These are phyloP conservation scores for Rhombomys opimus DNA, from an alignment of 2,113 vertebrate species.

Conservation along the genomic window DNA sequence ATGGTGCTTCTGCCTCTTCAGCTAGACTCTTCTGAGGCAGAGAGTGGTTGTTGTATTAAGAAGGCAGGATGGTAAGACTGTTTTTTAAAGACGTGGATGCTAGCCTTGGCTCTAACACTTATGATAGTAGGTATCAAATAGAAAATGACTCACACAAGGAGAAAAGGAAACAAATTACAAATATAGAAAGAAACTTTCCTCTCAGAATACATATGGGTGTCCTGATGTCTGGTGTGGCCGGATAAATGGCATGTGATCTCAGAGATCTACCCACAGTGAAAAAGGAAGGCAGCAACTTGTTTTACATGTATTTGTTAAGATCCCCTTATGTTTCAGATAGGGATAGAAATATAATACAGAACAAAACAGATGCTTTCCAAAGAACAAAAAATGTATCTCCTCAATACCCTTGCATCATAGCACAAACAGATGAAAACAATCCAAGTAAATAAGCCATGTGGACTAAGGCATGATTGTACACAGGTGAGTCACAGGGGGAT, in stretches of 20 bases:
- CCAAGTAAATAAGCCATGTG: neutral
- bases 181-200: neutral
- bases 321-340: neutral
- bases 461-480: neutral
- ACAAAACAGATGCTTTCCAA: neutral
- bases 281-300: neutral
- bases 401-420: neutral
- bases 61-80: neutral
- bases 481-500: neutral
- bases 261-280: neutral
- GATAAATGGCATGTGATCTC: neutral
- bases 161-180: neutral
- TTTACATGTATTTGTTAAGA: neutral
- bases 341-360: neutral
- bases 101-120: neutral
- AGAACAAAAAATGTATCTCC: neutral
- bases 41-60: constrained; percentile 27
- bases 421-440: neutral
- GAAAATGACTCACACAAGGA: neutral
- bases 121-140: neutral
- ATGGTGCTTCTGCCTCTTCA: neutral
- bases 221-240: neutral
- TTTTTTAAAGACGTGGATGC: neutral
- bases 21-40: neutral
- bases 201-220: neutral